Conservation (phyloP, 2,113 vertebrate genomes). For the Lates calcarifer region DNA sequence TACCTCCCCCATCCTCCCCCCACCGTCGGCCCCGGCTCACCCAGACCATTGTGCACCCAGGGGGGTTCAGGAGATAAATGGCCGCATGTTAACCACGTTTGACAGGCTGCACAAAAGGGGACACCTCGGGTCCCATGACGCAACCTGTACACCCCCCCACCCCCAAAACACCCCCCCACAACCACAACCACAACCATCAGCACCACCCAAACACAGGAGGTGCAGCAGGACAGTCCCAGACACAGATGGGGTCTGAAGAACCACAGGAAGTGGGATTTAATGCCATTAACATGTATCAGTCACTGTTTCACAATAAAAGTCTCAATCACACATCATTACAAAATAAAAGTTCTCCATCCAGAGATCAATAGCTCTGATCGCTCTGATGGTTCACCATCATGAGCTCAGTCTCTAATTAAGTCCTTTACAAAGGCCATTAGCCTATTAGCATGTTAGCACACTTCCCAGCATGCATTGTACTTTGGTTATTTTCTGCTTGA, state of each 20-base stretch:
- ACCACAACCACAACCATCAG: not conserved
- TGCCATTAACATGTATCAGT: not conserved
- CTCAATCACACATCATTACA: not conserved
- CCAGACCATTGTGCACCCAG: conserved; percentile 85
- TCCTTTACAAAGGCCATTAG: too few species aligned
- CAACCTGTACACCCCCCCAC: conserved; percentile 74
- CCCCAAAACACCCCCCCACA: not conserved
- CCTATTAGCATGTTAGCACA: too few species aligned
- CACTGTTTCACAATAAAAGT: conserved; percentile 22
- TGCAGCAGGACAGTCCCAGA: not conserved
- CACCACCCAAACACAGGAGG: conserved; percentile 3
- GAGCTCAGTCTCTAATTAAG: too few species aligned
- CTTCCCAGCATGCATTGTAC: too few species aligned
- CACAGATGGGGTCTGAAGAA: not conserved
- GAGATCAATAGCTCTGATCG: too few species aligned
- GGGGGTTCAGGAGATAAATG: conserved; percentile 92
- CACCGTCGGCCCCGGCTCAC: conserved; percentile 55
- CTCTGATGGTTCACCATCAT: too few species aligned
- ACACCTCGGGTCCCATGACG: conserved; percentile 93
- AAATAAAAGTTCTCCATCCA: too few species aligned
- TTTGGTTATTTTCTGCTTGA: too few species aligned
- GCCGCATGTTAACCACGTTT: conserved; percentile 95
- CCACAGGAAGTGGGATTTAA: conserved; percentile 11
- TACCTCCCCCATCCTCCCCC: not conserved
- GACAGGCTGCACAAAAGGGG: conserved; percentile 94